Evolutionary conservation across 2,797 vertebrate species (phyloP).

Genomic region (Argya squamiceps): DNA sequence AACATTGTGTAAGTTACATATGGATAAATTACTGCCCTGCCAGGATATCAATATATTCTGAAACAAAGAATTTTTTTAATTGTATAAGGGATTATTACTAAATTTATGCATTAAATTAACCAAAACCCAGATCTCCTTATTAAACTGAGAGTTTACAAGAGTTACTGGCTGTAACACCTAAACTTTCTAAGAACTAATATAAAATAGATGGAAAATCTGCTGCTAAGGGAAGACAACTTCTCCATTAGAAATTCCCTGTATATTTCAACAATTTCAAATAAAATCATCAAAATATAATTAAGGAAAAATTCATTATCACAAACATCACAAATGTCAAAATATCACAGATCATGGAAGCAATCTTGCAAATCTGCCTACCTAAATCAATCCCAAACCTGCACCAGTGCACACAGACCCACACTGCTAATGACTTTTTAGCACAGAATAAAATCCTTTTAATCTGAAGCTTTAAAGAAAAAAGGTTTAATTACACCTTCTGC

Average conservation of each 20-base stretch:
- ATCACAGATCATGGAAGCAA: background rate
- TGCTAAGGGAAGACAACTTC: background rate
- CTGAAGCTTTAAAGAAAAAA: background rate
- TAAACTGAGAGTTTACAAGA: background rate
- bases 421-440: background rate
- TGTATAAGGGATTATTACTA: background rate
- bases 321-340: background rate
- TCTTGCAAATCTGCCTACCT: background rate
- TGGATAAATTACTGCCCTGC: background rate
- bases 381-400: background rate
- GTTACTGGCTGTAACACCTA: background rate
- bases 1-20: fast-evolving
- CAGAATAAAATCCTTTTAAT: background rate
- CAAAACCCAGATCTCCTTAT: background rate
- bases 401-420: background rate
- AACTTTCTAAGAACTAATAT: background rate
- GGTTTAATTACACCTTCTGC: background rate
- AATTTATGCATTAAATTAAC: background rate
- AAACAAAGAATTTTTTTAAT: background rate
- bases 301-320: background rate
- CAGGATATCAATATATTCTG: background rate
- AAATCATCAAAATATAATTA: background rate
- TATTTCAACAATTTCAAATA: background rate
- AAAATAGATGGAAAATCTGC: background rate
- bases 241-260: background rate